Conservation (phyloP, 2,113 vertebrate species). For the Neofelis nebulosa region DNA sequence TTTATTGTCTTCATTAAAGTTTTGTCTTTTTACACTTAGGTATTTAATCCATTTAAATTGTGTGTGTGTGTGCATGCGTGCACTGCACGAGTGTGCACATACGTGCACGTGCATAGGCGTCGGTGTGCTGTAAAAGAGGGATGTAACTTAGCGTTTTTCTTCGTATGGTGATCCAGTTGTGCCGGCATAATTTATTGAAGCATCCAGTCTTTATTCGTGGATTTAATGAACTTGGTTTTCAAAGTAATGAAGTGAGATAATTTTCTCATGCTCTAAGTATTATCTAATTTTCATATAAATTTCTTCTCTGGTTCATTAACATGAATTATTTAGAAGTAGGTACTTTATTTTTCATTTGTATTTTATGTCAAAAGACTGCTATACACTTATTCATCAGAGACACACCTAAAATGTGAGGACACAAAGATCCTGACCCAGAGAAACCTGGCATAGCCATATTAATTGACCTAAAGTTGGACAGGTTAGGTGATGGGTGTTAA, state of each 20-base stretch:
- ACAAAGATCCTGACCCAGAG: not conserved
- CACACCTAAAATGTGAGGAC: not conserved
- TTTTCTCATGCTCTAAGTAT: not conserved
- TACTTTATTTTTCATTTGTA: not conserved
- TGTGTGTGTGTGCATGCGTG: not conserved
- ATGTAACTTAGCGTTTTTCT: not conserved
- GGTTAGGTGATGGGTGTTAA: no score
- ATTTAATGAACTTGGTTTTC: not conserved
- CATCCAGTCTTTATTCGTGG: not conserved
- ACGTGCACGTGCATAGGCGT: not conserved
- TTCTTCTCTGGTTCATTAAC: not conserved
- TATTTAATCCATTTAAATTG: no score
- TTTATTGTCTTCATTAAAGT: not conserved
- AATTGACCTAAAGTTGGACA: not conserved
- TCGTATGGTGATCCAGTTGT: not conserved
- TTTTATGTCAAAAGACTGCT: not conserved
- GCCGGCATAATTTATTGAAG: not conserved
- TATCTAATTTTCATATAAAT: not conserved
- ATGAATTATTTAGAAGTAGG: not conserved
- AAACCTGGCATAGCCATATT: not conserved
- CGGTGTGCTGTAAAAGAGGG: not conserved
- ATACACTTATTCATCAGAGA: not conserved
- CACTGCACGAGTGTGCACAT: not conserved
- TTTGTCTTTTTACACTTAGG: not conserved
- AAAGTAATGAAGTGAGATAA: not conserved